Conservation (phyloP, 2,113 vertebrate genomes). For the Oceanites oceanicus region DNA sequence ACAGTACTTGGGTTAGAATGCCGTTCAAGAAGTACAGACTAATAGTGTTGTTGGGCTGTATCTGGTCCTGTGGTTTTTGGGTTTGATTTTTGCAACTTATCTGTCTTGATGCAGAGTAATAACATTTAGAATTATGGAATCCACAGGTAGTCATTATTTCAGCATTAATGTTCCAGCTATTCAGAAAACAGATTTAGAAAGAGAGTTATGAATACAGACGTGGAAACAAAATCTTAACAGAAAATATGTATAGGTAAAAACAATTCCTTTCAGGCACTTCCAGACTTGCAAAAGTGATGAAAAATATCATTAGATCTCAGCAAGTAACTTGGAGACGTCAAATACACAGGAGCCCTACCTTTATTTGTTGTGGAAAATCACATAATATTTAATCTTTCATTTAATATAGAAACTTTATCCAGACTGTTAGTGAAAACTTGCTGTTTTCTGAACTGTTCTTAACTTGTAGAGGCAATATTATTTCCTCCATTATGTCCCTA, state of each 20-base stretch:
- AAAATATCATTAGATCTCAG: slow-evolving; percentile 15
- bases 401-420: neutral
- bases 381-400: neutral
- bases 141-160: neutral
- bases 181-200: neutral
- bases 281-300: slow-evolving; percentile 28
- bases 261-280: slow-evolving; percentile 7
- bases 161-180: neutral
- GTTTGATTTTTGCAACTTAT: neutral
- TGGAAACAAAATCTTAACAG: neutral
- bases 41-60: neutral
- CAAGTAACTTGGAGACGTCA: neutral
- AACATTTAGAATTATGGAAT: neutral
- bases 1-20: neutral
- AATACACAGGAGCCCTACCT: neutral
- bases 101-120: neutral
- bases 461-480: neutral
- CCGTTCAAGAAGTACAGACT: neutral
- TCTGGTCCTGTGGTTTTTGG: neutral
- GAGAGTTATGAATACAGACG: neutral
- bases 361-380: slow-evolving; percentile 30
- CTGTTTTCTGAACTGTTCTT: neutral
- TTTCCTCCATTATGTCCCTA: neutral
- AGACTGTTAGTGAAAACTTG: neutral
- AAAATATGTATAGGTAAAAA: neutral